Evolutionary conservation across 2,797 vertebrate species (phyloP).

Genomic region (Ctenochaetus hawaiiensis): DNA sequence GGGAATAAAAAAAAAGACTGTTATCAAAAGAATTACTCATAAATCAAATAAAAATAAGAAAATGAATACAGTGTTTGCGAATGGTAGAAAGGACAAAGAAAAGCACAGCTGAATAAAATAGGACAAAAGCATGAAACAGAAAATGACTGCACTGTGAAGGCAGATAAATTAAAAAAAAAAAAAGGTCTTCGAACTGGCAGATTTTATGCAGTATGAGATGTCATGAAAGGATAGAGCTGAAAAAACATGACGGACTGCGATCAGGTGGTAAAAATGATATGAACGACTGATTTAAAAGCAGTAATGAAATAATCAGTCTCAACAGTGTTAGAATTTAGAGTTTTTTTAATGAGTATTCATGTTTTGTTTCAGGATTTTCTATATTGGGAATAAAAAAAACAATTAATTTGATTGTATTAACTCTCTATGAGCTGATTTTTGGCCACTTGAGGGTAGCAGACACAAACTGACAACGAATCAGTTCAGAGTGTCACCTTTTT

Average conservation of each 20-base stretch:
- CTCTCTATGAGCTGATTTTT: background rate
- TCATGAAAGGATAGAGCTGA: background rate
- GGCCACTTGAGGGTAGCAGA: background rate
- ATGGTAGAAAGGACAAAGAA: slow-evolving; percentile 22
- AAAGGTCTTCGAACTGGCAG: background rate
- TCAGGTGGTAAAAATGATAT: background rate
- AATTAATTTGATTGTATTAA: background rate
- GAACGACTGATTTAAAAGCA: background rate
- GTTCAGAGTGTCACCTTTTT: background rate
- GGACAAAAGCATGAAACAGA: slow-evolving; percentile 25
- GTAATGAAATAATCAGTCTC: background rate
- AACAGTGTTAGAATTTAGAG: background rate
- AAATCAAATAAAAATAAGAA: slow-evolving; percentile 26
- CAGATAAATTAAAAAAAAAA: background rate
- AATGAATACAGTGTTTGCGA: slow-evolving; percentile 2
- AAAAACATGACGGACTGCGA: background rate
- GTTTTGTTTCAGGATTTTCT: background rate
- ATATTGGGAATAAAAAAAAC: background rate
- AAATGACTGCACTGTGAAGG: background rate
- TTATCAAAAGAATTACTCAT: slow-evolving; percentile 24
- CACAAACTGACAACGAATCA: slow-evolving; percentile 1
- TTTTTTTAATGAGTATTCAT: background rate
- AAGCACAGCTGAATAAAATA: slow-evolving; percentile 10
- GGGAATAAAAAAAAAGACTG: background rate
- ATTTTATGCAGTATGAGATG: background rate